These are phyloP conservation scores for Nesidiocoris tenuis DNA, from an alignment of 2,888 invertebrate species.

Conservation along the genomic window DNA sequence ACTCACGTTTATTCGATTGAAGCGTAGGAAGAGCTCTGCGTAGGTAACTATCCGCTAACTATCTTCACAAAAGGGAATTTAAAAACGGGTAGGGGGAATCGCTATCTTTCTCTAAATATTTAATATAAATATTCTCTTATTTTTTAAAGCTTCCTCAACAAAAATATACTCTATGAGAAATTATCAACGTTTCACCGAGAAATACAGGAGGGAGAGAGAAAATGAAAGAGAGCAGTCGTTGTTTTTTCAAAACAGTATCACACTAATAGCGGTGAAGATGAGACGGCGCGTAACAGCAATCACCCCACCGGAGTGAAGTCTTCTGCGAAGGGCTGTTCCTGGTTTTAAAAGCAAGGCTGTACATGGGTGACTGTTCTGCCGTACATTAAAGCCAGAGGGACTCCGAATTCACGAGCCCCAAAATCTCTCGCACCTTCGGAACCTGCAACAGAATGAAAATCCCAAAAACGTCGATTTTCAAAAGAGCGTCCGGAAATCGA, in stretches of 20 bases:
- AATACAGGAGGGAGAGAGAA: constrained; percentile 20
- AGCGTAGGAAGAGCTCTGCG: constrained; percentile 32
- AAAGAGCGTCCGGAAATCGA: too few relatives aligned
- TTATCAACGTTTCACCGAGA: constrained; percentile 27
- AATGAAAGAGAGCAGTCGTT: constrained; percentile 40
- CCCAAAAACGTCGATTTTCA: too few relatives aligned
- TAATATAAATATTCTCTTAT: constrained; percentile 18
- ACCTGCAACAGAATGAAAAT: constrained; percentile 29
- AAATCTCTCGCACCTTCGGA: constrained; percentile 3
- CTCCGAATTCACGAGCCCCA: constrained; percentile 29
- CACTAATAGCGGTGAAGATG: constrained; percentile 27
- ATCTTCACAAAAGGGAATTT: constrained; percentile 6
- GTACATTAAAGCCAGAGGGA: constrained; percentile 43
- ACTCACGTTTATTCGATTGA: constrained; percentile 31
- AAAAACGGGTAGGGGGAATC: background rate
- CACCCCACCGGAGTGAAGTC: constrained; percentile 94
- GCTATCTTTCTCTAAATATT: constrained; percentile 15
- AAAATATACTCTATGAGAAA: constrained; percentile 48
- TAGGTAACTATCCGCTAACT: constrained; percentile 15
- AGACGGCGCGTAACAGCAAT: constrained; percentile 67
- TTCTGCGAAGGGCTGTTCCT: constrained; percentile 96
- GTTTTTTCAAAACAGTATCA: constrained; percentile 26
- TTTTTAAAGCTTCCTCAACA: constrained; percentile 44
- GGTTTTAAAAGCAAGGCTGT: constrained; percentile 92
- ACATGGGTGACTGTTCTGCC: constrained; percentile 63